Conservation (phyloP, 1,140 invertebrate species). For the Coenobita brevimanus region DNA sequence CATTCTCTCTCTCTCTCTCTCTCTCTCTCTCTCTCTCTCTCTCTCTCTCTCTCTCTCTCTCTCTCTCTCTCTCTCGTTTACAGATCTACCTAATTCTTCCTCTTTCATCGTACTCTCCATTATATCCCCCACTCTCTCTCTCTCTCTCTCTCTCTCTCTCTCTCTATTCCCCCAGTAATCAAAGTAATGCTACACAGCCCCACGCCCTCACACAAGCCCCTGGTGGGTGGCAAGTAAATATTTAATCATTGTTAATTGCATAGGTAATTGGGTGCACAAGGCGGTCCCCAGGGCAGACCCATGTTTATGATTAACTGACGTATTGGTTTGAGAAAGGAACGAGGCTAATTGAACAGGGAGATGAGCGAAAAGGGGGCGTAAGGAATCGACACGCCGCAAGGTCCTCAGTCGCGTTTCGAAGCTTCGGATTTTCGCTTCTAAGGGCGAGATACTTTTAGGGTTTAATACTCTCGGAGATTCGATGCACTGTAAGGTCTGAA, state of each 20-base stretch:
- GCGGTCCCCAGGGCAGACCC: slow-evolving; percentile 44
- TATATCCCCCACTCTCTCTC: neutral
- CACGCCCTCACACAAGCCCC: slow-evolving; percentile 34
- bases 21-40: slow-evolving; percentile 48
- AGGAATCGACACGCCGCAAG: no score
- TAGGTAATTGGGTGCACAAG: slow-evolving; percentile 55
- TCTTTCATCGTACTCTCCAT: neutral
- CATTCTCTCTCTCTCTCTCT: slow-evolving; percentile 39
- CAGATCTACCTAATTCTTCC: neutral
- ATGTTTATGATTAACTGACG: slow-evolving; percentile 61
- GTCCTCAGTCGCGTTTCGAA: no score
- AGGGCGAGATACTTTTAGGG: no score
- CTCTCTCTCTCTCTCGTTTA: neutral
- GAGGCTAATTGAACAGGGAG: slow-evolving; percentile 53
- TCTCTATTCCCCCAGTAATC: slow-evolving; percentile 43
- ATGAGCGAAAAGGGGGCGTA: slow-evolving; percentile 10
- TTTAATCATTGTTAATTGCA: slow-evolving; percentile 62
- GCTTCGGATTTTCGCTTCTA: no score
- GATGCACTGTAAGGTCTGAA: no score
- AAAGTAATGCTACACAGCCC: slow-evolving; percentile 54
- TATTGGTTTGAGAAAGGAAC: slow-evolving; percentile 64
- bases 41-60: slow-evolving; percentile 41
- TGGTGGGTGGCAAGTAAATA: slow-evolving; percentile 52
- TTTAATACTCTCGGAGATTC: no score
- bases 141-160: neutral